Percentiles rank a stretch among this genome's conserved stretches.
phyloP scores from a whole-genome alignment of 1,140 invertebrate species.

The Euwallacea similis region DNA sequence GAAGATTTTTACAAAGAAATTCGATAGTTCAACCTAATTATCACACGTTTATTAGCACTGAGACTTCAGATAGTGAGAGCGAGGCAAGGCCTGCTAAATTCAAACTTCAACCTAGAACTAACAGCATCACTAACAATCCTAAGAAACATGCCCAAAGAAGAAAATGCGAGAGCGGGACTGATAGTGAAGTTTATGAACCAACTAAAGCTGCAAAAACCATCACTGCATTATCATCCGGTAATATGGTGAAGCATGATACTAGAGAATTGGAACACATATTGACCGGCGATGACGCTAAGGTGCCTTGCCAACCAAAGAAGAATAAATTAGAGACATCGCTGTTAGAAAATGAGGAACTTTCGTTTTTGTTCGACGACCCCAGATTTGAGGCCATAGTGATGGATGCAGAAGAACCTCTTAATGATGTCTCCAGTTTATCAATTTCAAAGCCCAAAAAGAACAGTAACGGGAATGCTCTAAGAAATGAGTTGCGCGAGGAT shows the following conservation, averaged over 20 bases:
- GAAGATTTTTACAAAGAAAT: no score
- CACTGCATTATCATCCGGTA: not conserved
- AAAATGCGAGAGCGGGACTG: no score
- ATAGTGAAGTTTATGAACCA: not conserved
- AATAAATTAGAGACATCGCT: not conserved
- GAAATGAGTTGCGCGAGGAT: not conserved
- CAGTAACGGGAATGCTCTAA: no score
- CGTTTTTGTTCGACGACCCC: constrained; percentile 22
- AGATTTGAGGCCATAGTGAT: constrained; percentile 8
- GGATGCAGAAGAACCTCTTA: not conserved
- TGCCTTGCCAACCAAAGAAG: not conserved
- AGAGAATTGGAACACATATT: constrained; percentile 12
- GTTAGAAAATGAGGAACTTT: constrained; percentile 8
- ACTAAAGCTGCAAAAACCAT: not conserved
- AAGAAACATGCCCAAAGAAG: no score
- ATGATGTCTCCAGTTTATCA: not conserved
- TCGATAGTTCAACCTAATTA: no score
- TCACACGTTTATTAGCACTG: no score
- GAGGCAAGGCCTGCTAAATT: no score
- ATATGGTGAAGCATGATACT: not conserved
- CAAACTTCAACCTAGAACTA: no score
- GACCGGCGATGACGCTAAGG: not conserved
- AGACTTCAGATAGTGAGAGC: no score
- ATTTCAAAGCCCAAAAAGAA: no score
- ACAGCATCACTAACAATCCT: no score